Evolutionary conservation across 64 coral and sea anemone genomes (phyloP), one percentile per base, ranked within the genome.

Genomic region (Hydrozoanthus tunicans): DNA sequence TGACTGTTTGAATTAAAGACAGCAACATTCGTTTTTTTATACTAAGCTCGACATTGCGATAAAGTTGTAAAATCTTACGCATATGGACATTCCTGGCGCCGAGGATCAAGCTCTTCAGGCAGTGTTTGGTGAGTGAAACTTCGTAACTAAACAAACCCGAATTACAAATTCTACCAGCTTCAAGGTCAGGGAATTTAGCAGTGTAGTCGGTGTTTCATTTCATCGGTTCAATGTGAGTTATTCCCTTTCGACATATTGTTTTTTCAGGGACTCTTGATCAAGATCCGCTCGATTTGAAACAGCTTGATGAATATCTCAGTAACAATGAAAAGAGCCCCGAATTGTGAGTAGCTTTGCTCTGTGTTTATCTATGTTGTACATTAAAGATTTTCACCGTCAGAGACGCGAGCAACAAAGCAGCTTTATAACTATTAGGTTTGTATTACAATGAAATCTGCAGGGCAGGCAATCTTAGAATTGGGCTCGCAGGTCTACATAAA

Each of bases 301-400:
- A 88, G 17, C 56, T 88, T 1, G 84, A 88, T 56, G 84, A 88
- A 61, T 88, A 88, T 20, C 84, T 88, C 9, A 59, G 84, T 25
- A 82, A 65, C 60, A 70, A 88, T 4, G 84, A 88, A 1, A 88
- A 88, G 12, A 51, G 69, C 5, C 6, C 84, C 1, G 84, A 73
- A 51, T 11, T 88, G 84, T 88, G 55, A 88, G 84, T 61, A 75
- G 4, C 51, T 13, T 5, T 57, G 51, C 52, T 13, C 20, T 43
- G 14, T 73, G 56, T 57, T 54, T 73, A 59, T 58, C 6, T 74
- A 54, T n/a, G 68, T 53, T 43, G 10, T 11, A 59, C 9, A 7
- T 67, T 60, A 59, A 15, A 73, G 56, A 70, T 62, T 64, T 6
- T 61, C 57, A n/a, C 7, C 77, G 58, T 51, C 43, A 72, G 9